Base-by-base conservation (phyloP, 2,888 invertebrate genomes). In the Leptopilina myrica region DNA sequence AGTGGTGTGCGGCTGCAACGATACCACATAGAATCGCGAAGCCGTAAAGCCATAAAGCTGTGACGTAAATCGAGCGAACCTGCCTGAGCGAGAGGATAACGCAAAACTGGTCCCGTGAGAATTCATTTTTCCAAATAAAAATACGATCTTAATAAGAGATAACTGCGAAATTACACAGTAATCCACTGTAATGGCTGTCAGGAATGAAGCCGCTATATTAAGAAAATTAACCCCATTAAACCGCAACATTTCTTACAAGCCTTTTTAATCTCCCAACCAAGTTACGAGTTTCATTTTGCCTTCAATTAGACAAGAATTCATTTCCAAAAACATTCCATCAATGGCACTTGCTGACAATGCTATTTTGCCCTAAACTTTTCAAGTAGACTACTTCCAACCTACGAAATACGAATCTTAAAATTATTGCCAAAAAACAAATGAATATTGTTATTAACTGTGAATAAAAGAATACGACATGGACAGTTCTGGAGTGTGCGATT, bases 1-100 rank as follows among this genome's bases (percentile, higher is more conserved):
- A 67, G 76, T 66, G 76, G 76, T 76, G 80, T 81, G 78, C 79
- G 80, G 80, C 78, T 46, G 73, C 79, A 79, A 81, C 79, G 78
- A 56, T 33, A 40, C 56, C 73, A 73, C 73, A 73, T 53, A 49
- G 67, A 73, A 73, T 73, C 73, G 56, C 56, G 56, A 56, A 56
- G 73, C 73, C 53, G 56, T 73, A 73, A 73, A 73, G 73, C 73
- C 56, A 73, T 73, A 73, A 73, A 73, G 73, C 73, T 33, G n/a
- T 73, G 73, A 73, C 73, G 73, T 56, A 73, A 73, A 73, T 73
- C 73, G 73, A 73, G 56, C 73, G 56, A 67, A 67, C 33, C 73
- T 73, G 20, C 12, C 49, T 67, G 67, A 67, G 67, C 67, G 49
- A 67, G 20, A 67, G 67, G 46, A 67, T 67, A 73, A 53, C 40